Evolutionary conservation across 2,797 vertebrate species (phyloP), one percentile per base, ranked within the genome.

Genomic region (Remorina albescens): DNA sequence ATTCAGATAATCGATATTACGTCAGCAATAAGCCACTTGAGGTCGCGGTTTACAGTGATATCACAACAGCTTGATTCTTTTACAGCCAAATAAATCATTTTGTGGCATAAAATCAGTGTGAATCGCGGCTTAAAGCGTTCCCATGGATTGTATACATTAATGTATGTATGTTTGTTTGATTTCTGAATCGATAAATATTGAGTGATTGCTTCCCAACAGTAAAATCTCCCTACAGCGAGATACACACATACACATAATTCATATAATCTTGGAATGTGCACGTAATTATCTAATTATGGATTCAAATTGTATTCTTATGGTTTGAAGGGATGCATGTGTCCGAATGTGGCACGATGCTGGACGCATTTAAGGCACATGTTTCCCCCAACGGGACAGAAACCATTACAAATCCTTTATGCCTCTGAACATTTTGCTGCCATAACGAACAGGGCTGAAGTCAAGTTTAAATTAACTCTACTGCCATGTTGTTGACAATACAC

Each of bases 1-100:
- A 78, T 82, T 86, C 66, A 42, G 23, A 84, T 81, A 83, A 88
- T 90, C 86, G 68, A 88, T 91, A 83, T 74, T 79, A 81, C 85
- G 87, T 90, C 85, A 88, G 75, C 62, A 60, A 72, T 69, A 25
- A 70, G 64, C 66, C 80, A 74, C 66, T 37, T 42, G 81, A 84
- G 70, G 74, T 80, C 64, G 67, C 56, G 39, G 60, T 80, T 74
- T 49, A 19, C 58, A 23, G 63, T 53, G 36, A 28, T 30, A 59
- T 63, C n/a, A 6, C 42, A 28, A 26, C 74, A 68, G 36, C 26
- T 13, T 13, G 46, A n/a, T 3, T 64, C 37, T 8, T 56, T 15
- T 5, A 16, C 75, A 8, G 26, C 19, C 0, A 2, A 50, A 72
- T 4, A 15, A 62, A 42, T 47, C n/a, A 16, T 57, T 59, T 68